These are phyloP conservation scores for Ellobius talpinus DNA, from an alignment of 2,113 vertebrate species.

Conservation along the genomic window DNA sequence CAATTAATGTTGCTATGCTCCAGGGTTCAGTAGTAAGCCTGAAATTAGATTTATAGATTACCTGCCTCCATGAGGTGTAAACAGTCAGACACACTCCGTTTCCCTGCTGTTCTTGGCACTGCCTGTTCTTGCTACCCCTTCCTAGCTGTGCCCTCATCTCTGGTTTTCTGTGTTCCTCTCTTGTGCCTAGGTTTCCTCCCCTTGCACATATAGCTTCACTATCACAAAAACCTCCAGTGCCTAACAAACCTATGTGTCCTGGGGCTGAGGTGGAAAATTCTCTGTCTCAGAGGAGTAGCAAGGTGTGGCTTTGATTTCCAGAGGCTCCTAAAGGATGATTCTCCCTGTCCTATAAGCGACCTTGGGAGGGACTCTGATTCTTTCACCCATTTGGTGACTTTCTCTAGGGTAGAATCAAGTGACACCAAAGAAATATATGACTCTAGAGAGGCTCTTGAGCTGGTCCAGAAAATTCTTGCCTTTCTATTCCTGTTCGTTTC, in stretches of 20 bases:
- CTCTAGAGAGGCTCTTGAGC: background rate
- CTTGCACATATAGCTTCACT: background rate
- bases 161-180: background rate
- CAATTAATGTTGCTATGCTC: constrained; percentile 85
- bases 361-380: background rate
- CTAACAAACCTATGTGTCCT: background rate
- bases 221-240: background rate
- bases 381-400: background rate
- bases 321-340: background rate
- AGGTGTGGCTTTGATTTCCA: background rate
- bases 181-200: background rate
- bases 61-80: constrained; percentile 67
- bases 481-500: background rate
- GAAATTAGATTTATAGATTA: constrained; percentile 87
- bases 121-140: background rate
- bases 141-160: background rate
- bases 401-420: background rate
- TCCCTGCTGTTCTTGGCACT: constrained; percentile 52
- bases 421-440: constrained; percentile 22
- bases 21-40: constrained; percentile 80
- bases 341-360: background rate
- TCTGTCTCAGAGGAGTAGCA: background rate
- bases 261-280: background rate
- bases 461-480: background rate
- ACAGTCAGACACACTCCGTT: constrained; percentile 61